Evolutionary conservation across 2,113 vertebrate species (phyloP).

Genomic region (Canis aureus): DNA sequence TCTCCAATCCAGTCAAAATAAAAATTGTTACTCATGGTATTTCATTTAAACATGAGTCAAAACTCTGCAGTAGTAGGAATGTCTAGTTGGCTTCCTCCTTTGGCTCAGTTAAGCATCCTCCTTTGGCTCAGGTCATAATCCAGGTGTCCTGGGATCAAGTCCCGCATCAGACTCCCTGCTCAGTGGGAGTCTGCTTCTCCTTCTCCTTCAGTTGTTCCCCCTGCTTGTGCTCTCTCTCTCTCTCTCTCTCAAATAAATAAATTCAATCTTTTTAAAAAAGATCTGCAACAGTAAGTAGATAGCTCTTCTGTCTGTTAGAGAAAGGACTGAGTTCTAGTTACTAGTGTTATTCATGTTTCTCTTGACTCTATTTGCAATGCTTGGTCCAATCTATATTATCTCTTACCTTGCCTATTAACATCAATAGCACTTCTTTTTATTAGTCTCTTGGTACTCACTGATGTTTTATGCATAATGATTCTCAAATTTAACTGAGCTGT

Average conservation of each 20-base stretch:
- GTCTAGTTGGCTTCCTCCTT: background rate
- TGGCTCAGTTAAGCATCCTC: too few relatives aligned
- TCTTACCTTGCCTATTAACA: constrained; percentile 83
- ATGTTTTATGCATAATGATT: constrained; percentile 88
- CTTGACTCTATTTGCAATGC: constrained; percentile 66
- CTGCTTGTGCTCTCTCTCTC: too few relatives aligned
- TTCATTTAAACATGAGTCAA: constrained; percentile 69
- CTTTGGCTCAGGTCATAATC: background rate
- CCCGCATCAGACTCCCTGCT: background rate
- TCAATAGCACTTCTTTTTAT: constrained; percentile 84
- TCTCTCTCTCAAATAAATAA: background rate
- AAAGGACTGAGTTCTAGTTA: constrained; percentile 35
- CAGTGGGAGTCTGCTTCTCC: background rate
- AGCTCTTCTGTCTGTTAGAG: constrained; percentile 61
- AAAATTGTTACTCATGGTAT: constrained; percentile 44
- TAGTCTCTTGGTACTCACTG: constrained; percentile 83
- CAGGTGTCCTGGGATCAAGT: background rate
- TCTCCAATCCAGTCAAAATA: background rate
- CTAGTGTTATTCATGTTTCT: constrained; percentile 78
- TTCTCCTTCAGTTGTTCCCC: background rate
- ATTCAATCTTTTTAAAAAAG: background rate
- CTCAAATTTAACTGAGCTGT: constrained; percentile 89
- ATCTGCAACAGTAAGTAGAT: constrained; percentile 56
- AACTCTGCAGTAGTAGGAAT: constrained; percentile 44
- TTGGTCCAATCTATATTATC: constrained; percentile 71